Base-by-base conservation (phyloP, 2,888 invertebrate species). In the Zygogramma bicolorata region DNA sequence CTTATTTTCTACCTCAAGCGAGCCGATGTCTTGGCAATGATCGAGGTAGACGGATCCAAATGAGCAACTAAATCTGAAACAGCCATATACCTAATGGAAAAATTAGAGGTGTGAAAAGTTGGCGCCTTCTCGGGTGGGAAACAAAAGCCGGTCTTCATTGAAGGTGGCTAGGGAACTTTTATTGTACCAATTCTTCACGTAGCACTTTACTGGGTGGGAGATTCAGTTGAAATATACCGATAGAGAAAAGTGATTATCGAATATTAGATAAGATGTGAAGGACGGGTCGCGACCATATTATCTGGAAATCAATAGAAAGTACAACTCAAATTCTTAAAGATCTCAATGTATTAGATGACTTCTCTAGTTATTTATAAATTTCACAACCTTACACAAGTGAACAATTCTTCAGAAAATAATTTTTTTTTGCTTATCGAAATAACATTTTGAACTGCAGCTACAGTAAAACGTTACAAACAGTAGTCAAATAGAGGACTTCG, bases 31-130 rank as follows among this genome's bases (percentile, higher is more conserved):
- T 68, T 71, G 71, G 71, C 71, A 68, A 63, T 22, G 29, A 31
- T 20, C 27, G 20, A 62, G 58, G 25, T 40, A 66, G 40, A 63
- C 58, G 63, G 31, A 53, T 71, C 63, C 68, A 68, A 71, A 46
- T 58, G 67, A 59, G 34, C 59, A 70, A 67, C 66, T 63, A 63
- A 69, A 57, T 68, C 25, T 60, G 18, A 68, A 49, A 34, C 53
- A 62, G 15, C 22, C 53, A 68, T 62, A 29, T 49, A 42, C 65
- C 61, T 70, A 70, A 70, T 70, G 72, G 70, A 72, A 75, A 74
- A 75, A 68, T 72, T 68, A 70, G 63, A 75, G 70, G 75, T 75
- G 75, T 72, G 69, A 75, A 72, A 75, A 72, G 72, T 75, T 72
- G 75, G 72, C 75, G 72, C 75, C 75, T 61, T 20, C 49, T 61